Base-by-base conservation (phyloP, 2,888 invertebrate genomes). In the Hydroisotoma schaefferi region DNA sequence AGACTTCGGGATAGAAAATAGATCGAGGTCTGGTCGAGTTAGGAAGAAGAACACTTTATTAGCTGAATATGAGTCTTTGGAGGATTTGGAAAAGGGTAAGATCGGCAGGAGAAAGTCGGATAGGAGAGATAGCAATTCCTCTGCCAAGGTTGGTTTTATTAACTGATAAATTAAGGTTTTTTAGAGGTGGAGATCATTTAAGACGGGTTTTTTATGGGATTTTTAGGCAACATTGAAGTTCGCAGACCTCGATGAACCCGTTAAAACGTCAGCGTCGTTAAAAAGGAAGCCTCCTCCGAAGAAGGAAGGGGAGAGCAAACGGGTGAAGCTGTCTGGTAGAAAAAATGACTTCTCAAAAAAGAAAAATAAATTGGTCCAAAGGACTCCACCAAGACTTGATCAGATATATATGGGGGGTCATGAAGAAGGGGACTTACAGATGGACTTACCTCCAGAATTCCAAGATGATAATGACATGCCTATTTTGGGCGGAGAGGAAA, bases 21-120 rank as follows among this genome's bases (percentile, higher is more conserved):
- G 64, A 18, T 93, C 93, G 2, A 83, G 93, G 59, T 92, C 93
- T 73, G 93, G 93, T 23, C 82, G 93, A 59, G 91, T 94, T 0
- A 81, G 94, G 57, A 95, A 95, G 80, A 95, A 94, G 78, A 94
- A 94, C 20, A 93, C 94, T 0, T 94, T 95, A 76, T 80, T 97
- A 44, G 85, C 91, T 78, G 95, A 94, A 77, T 95, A 94, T 79
- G 90, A 91, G 76, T 90, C 90, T 0, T 88, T 89, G 0, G 94
- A 94, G 76, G 93, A 91, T 74, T 84, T 88, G 53, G 90, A 87
- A 68, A 63, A 61, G 44, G 43, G 38, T 23, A 81, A 83, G 25
- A 81, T 81, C 58, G 78, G 67, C 38, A 37, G 54, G 28, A 61
- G 60, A n/a, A 62, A 55, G 28, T 46, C 40, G 5, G 43, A 33